These are phyloP conservation scores for Channa maculata DNA, from an alignment of 2,113 vertebrate species.

Conservation along the genomic window DNA sequence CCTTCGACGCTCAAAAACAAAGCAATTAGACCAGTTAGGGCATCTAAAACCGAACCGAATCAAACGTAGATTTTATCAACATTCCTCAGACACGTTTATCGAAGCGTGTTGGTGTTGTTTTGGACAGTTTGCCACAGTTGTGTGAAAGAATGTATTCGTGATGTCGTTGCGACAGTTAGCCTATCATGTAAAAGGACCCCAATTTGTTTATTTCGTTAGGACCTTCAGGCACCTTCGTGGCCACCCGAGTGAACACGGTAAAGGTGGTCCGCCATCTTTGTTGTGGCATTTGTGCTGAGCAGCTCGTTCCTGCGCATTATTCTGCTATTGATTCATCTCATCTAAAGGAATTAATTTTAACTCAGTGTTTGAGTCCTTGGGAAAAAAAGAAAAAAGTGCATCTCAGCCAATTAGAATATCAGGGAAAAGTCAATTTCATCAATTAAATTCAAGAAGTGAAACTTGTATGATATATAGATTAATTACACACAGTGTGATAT, in stretches of 20 bases:
- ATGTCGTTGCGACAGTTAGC: conserved; percentile 52
- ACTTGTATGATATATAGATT: no score
- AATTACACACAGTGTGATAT: no score
- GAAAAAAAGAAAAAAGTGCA: no score
- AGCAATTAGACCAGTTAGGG: conserved; percentile 9
- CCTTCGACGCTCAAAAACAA: conserved; percentile 49
- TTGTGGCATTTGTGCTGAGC: conserved; percentile 18
- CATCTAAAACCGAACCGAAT: background rate
- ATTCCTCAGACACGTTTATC: conserved; percentile 1
- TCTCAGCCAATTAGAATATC: no score
- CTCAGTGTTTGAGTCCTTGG: no score
- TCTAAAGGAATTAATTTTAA: no score
- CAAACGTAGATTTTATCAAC: background rate
- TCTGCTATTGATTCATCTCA: no score
- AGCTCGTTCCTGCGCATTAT: no score
- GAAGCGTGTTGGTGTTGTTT: conserved; percentile 1
- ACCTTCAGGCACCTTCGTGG: conserved; percentile 74
- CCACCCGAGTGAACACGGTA: conserved; percentile 23
- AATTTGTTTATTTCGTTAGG: conserved; percentile 81
- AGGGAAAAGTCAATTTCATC: no score
- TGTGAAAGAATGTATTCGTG: conserved; percentile 58
- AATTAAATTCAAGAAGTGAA: no score
- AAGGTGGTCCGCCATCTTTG: conserved; percentile 56
- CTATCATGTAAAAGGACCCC: conserved; percentile 70
- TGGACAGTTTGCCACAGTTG: conserved; percentile 7